These are phyloP conservation scores for Pangasius djambal DNA, from an alignment of 2,797 vertebrate genomes.

Conservation along the genomic window DNA sequence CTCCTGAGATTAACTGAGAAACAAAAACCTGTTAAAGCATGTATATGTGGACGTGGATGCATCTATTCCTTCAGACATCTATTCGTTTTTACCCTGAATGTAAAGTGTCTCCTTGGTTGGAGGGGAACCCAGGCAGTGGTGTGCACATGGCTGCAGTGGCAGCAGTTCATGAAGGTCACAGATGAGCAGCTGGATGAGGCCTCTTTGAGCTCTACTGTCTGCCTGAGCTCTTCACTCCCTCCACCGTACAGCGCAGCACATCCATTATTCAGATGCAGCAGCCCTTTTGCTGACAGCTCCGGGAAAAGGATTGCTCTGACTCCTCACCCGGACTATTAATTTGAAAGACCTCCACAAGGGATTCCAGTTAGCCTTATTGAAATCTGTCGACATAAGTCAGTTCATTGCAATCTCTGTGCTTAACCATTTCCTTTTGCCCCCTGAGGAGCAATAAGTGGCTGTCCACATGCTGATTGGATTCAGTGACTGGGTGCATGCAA, in stretches of 20 bases:
- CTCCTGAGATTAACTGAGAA: not conserved
- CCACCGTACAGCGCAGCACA: slow-evolving; percentile 46
- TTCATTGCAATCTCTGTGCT: slow-evolving; percentile 42
- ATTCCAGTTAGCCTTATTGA: slow-evolving; percentile 59
- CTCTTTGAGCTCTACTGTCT: slow-evolving; percentile 39
- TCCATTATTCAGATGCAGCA: slow-evolving; percentile 61
- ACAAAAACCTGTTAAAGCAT: not conserved
- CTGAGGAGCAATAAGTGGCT: slow-evolving; percentile 41
- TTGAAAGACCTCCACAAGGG: slow-evolving; percentile 50
- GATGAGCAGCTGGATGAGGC: slow-evolving; percentile 42
- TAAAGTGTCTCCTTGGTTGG: slow-evolving; percentile 36
- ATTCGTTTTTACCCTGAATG: slow-evolving; percentile 19
- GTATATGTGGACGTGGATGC: not conserved
- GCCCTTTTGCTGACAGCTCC: slow-evolving; percentile 46
- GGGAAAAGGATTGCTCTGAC: slow-evolving; percentile 51
- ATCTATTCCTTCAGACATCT: not conserved
- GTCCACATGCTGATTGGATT: slow-evolving; percentile 36
- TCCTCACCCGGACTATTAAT: slow-evolving; percentile 56
- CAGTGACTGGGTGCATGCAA: not conserved
- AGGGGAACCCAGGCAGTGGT: slow-evolving; percentile 38
- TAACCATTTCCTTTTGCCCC: slow-evolving; percentile 43
- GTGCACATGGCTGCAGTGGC: slow-evolving; percentile 34
- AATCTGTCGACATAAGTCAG: slow-evolving; percentile 55
- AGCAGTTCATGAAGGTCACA: slow-evolving; percentile 59
- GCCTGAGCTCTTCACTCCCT: slow-evolving; percentile 21